Base-by-base conservation (phyloP, 2,797 vertebrate species). In the Amniataba percoides region DNA sequence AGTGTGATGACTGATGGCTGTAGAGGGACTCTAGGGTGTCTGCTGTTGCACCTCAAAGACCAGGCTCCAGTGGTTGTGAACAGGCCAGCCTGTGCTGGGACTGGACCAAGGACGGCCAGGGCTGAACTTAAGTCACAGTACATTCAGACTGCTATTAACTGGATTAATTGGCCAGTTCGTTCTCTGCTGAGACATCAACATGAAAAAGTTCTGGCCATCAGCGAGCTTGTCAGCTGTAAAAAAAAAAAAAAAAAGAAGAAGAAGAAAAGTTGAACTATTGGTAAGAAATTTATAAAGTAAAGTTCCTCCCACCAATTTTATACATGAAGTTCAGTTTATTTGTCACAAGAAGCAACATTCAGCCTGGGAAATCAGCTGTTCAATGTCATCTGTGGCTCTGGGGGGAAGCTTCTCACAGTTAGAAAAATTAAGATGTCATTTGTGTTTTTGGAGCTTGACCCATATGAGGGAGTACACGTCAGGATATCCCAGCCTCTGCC, bases 1-100 rank as follows among this genome's bases (percentile, higher is more conserved):
- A 80, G 79, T 92, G 80, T 52, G 88, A 95, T 97, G 96, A 97
- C 90, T 95, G 94, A 96, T 96, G 93, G 94, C 91, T 91, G 93
- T 74, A 73, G 94, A 94, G 94, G 94, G 95, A 94, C 90, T 94
- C 90, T 91, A 36, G 88, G 91, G 93, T 91, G 93, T 94, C 89
- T 89, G 89, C 89, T 89, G 89, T 91, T 93, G 87, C 87, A 90
- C 91, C 92, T 94, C 91, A 90, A 87, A 86, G 92, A 93, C 90
- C 95, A 64, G 65, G 67, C 79, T 74, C 69, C 46, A 45, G 42
- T 75, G 63, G 42, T 68, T 81, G 71, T 55, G 66, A 91, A 71
- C 64, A 70, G 81, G 65, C 76, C 79, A n/a, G 68, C 55, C 71
- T 36, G n/a, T 53, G 68, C 71, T 95, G 74, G 67, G 75, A 82